These are phyloP conservation scores for Phaenicophaeus curvirostris DNA, from an alignment of 2,797 vertebrate genomes.

Conservation along the genomic window DNA sequence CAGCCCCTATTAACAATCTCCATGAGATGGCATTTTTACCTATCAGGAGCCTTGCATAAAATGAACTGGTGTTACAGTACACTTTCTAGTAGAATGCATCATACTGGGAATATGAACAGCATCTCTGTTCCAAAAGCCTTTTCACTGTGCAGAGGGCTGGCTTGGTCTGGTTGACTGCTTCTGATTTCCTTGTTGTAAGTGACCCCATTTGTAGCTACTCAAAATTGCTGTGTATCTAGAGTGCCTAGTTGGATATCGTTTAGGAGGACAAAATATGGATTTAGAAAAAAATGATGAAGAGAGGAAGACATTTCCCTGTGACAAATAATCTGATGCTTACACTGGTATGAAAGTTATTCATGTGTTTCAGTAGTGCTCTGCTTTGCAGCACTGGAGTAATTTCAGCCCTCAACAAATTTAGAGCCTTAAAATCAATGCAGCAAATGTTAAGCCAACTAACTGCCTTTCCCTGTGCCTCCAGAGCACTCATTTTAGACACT, in stretches of 20 bases:
- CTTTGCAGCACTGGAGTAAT: neutral
- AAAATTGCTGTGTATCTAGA: neutral
- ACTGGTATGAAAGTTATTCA: neutral
- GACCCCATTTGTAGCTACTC: neutral
- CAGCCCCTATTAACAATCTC: neutral
- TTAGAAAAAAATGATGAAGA: slow-evolving; percentile 27
- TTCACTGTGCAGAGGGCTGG: neutral
- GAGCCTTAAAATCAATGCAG: neutral
- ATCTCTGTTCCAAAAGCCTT: neutral
- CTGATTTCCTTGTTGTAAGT: neutral
- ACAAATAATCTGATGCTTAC: neutral
- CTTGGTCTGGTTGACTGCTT: neutral
- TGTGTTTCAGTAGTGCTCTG: neutral
- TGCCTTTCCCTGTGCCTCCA: slow-evolving; percentile 11
- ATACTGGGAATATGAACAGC: neutral
- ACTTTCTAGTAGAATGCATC: neutral
- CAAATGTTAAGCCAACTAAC: slow-evolving; percentile 19
- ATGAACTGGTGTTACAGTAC: neutral
- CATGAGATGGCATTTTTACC: accelerated
- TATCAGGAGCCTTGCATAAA: neutral
- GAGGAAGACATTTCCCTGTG: neutral
- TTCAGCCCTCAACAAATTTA: slow-evolving; percentile 6
- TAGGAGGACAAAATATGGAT: neutral
- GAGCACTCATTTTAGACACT: slow-evolving; percentile 55
- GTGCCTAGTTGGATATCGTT: neutral